Percentiles rank a stretch among this genome's conserved stretches.
These are phyloP conservation scores for Polyommatus iphigenia DNA, from an alignment of 2,888 invertebrate genomes.

Conservation along the genomic window DNA sequence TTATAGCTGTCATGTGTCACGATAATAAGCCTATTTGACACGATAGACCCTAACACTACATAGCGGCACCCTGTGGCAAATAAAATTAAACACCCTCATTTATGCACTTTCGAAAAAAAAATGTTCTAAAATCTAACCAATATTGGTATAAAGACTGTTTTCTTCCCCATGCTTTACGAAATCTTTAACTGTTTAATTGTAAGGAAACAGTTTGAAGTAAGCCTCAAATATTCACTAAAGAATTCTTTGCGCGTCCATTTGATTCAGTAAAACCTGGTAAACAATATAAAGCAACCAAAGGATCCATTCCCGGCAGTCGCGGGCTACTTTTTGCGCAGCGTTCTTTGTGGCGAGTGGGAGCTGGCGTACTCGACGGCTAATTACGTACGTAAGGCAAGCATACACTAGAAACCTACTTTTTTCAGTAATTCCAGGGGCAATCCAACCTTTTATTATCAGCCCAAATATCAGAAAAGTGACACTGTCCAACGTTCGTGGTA, in stretches of 20 bases:
- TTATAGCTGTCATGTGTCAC: too few species aligned
- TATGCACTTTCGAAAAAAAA: not conserved
- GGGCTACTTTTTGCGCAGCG: constrained; percentile 19
- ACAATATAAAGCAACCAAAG: constrained; percentile 35
- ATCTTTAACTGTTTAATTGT: not conserved
- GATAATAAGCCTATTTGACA: too few species aligned
- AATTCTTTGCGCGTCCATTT: constrained; percentile 25
- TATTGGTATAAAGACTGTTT: not conserved
- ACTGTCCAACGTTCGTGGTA: too few species aligned
- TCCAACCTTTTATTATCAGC: not conserved
- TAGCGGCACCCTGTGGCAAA: too few species aligned
- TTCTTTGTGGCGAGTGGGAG: constrained; percentile 13
- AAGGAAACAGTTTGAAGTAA: not conserved
- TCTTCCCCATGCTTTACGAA: not conserved
- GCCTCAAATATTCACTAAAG: not conserved
- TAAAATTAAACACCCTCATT: too few species aligned
- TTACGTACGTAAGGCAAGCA: not conserved
- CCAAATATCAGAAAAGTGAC: too few species aligned
- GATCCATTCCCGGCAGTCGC: not conserved
- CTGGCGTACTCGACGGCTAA: not conserved
- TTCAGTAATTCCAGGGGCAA: not conserved
- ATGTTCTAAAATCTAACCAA: not conserved
- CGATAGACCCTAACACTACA: too few species aligned
- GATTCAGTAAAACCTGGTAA: constrained; percentile 35
- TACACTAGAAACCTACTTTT: not conserved